Evolutionary conservation across 2,888 invertebrate species (phyloP).

Genomic region (Chymomyza procnemis): DNA sequence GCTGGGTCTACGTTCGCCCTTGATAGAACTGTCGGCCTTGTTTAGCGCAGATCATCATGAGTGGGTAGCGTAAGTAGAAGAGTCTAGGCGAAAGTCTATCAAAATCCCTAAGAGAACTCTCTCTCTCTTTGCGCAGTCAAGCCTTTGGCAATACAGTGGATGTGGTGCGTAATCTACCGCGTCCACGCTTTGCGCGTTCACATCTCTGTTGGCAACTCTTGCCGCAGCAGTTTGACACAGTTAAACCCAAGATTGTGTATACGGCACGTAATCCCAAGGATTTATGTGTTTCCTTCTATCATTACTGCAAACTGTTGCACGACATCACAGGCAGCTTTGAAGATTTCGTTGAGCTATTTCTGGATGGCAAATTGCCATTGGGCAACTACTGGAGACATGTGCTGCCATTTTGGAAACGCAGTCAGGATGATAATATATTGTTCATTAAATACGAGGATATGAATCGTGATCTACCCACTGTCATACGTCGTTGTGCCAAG

Average conservation of each 20-base stretch:
- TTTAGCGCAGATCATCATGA: conserved; percentile 82
- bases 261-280: conserved; percentile 94
- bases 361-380: conserved; percentile 83
- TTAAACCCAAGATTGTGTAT: conserved; percentile 91
- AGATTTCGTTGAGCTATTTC: conserved; percentile 87
- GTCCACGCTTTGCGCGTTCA: conserved; percentile 86
- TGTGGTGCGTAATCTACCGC: conserved; percentile 83
- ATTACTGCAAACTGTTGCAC: conserved; percentile 87
- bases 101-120: neutral
- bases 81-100: conserved; percentile 49
- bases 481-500: conserved; percentile 84
- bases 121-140: conserved; percentile 43
- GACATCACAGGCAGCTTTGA: conserved; percentile 83
- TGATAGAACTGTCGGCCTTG: conserved; percentile 85
- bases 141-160: conserved; percentile 85
- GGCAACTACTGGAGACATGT: conserved; percentile 84
- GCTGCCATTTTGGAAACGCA: conserved; percentile 84
- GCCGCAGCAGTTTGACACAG: conserved; percentile 82
- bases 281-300: conserved; percentile 91
- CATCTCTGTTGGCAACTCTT: conserved; percentile 87
- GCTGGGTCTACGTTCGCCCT: conserved; percentile 82
- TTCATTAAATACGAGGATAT: conserved; percentile 91
- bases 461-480: conserved; percentile 84
- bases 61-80: conserved; percentile 82
- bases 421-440: conserved; percentile 85